These are phyloP conservation scores for Anolis sagrei DNA, from an alignment of 2,113 vertebrate species.

Conservation along the genomic window DNA sequence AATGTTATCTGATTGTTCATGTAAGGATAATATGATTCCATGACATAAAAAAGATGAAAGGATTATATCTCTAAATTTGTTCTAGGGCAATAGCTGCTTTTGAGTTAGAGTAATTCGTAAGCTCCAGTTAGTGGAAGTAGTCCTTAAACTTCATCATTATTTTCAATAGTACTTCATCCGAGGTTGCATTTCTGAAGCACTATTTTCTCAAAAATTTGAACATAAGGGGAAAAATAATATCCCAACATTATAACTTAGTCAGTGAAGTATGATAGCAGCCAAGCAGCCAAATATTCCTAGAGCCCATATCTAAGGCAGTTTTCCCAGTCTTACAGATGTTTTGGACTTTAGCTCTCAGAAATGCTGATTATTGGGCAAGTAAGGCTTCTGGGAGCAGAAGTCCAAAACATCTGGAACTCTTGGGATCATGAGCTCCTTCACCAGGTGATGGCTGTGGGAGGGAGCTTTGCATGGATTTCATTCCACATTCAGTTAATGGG, in stretches of 20 bases:
- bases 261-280: neutral
- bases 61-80: neutral
- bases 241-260: neutral
- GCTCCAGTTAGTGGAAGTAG: neutral
- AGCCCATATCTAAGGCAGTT: too few species aligned
- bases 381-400: too few species aligned
- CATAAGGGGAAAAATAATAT: neutral
- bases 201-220: neutral
- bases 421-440: neutral
- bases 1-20: too few species aligned
- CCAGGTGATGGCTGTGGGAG: neutral
- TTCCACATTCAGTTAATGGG: neutral
- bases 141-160: neutral
- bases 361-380: too few species aligned
- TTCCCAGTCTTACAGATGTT: too few species aligned
- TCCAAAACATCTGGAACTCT: neutral
- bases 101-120: neutral
- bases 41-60: too few species aligned
- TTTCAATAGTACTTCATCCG: neutral
- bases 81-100: neutral
- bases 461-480: neutral
- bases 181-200: neutral
- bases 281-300: too few species aligned
- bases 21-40: too few species aligned
- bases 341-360: too few species aligned